Percentiles rank a stretch among this genome's conserved stretches.
These are phyloP conservation scores for Ceratosolen solmsi DNA, from an alignment of 1,140 invertebrate species.

Conservation along the genomic window DNA sequence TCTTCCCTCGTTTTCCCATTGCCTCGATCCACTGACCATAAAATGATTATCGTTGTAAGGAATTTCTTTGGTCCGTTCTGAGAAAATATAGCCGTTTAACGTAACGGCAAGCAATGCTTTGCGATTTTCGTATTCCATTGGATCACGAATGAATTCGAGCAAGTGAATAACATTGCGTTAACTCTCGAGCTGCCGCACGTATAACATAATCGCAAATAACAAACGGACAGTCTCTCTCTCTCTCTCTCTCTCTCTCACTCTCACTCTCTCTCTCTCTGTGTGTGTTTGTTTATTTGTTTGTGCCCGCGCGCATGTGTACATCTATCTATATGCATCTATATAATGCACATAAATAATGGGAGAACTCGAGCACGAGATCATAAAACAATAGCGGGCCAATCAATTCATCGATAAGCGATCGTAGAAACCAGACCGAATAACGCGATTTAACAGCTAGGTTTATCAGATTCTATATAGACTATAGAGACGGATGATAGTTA, in stretches of 20 bases:
- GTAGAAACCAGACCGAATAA: conserved; percentile 12
- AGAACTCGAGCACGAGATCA: neutral
- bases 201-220: too few relatives aligned
- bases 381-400: neutral
- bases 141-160: neutral
- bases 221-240: neutral
- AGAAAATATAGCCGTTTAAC: neutral
- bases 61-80: neutral
- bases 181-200: neutral
- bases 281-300: too few relatives aligned
- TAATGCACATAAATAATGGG: neutral
- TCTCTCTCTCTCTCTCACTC: neutral
- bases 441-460: conserved; percentile 12
- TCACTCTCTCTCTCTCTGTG: neutral
- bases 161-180: neutral
- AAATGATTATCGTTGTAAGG: neutral
- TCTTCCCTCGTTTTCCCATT: neutral
- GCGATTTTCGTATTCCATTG: neutral
- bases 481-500: neutral
- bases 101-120: neutral
- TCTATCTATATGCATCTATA: too few relatives aligned
- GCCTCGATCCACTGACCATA: neutral
- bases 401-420: conserved; percentile 7
- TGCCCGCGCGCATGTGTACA: neutral
- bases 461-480: conserved; percentile 33